These are phyloP conservation scores for Amblyopsis rosae DNA, from an alignment of 2,113 vertebrate genomes.

Conservation along the genomic window DNA sequence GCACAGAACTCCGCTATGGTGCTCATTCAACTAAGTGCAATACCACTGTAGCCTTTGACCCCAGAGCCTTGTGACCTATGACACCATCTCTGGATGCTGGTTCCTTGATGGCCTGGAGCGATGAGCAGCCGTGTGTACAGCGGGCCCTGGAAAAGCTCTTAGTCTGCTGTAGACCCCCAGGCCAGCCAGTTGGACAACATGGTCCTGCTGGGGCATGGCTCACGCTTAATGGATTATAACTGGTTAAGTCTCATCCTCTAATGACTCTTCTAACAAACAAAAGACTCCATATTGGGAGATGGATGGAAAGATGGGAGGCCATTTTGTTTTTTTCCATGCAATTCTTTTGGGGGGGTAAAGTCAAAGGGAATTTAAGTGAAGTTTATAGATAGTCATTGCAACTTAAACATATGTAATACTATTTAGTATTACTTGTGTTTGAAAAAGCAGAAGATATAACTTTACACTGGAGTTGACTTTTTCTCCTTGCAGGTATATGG, in stretches of 20 bases:
- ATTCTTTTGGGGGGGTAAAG: not conserved
- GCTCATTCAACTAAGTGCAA: slow-evolving; percentile 6
- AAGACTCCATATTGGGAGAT: slow-evolving; percentile 20
- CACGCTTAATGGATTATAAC: slow-evolving; percentile 43
- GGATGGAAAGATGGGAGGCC: slow-evolving; percentile 23
- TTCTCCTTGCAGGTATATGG: too few relatives aligned
- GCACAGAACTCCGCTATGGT: not conserved
- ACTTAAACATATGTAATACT: too few relatives aligned
- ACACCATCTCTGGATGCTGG: not conserved
- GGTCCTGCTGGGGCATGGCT: slow-evolving; percentile 9
- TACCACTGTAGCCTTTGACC: slow-evolving; percentile 5
- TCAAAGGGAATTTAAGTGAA: too few relatives aligned
- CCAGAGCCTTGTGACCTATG: slow-evolving; percentile 12
- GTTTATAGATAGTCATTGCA: too few relatives aligned
- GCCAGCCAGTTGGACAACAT: slow-evolving; percentile 2
- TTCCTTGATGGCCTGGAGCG: not conserved
- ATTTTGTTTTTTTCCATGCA: not conserved
- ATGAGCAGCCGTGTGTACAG: not conserved
- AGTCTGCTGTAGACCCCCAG: not conserved
- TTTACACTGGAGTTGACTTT: too few relatives aligned
- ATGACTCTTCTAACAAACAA: slow-evolving; percentile 55
- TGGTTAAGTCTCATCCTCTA: slow-evolving; percentile 49
- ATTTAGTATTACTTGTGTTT: too few relatives aligned
- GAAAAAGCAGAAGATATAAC: too few relatives aligned
- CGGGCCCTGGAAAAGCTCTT: slow-evolving; percentile 8